A percentile compares a stretch with the other conserved stretches of the same genome.
phyloP scores from a whole-genome alignment of 2,888 invertebrate species.

The Tenodera sinensis region DNA sequence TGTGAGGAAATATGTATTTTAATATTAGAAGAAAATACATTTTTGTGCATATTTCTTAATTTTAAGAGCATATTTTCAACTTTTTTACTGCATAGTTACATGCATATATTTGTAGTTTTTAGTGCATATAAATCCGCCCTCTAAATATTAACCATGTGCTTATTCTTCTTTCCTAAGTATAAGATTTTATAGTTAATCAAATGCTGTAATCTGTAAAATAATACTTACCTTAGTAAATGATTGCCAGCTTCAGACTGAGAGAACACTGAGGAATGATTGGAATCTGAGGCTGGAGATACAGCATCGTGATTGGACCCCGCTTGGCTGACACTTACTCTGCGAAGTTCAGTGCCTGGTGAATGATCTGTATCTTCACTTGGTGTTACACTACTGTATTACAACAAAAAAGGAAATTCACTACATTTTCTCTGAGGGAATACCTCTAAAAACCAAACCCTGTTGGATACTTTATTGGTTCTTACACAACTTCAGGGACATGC shows the following conservation, averaged over 20 bases:
- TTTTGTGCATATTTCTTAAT: no score
- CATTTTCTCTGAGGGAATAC: neutral
- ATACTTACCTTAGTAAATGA: constrained; percentile 19
- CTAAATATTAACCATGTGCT: no score
- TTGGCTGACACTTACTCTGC: constrained; percentile 46
- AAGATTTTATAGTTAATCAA: no score
- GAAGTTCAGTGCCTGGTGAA: constrained; percentile 42
- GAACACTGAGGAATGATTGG: constrained; percentile 26
- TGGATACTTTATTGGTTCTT: no score
- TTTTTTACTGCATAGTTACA: no score
- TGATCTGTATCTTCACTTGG: constrained; percentile 44
- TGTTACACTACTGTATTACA: constrained; percentile 39
- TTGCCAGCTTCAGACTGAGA: constrained; percentile 26
- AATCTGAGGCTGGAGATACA: constrained; percentile 31
- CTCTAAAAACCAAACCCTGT: neutral
- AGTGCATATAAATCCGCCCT: no score
- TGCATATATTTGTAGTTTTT: no score
- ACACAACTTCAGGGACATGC: no score
- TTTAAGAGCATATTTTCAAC: no score
- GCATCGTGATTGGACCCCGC: constrained; percentile 35
- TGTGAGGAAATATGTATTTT: no score
- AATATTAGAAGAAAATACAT: no score
- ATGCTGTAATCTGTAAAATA: neutral
- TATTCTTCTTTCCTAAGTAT: no score
- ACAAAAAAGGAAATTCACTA: neutral